These are phyloP conservation scores for Phyto melanocephala DNA, from an alignment of 2,888 invertebrate species.

Conservation along the genomic window DNA sequence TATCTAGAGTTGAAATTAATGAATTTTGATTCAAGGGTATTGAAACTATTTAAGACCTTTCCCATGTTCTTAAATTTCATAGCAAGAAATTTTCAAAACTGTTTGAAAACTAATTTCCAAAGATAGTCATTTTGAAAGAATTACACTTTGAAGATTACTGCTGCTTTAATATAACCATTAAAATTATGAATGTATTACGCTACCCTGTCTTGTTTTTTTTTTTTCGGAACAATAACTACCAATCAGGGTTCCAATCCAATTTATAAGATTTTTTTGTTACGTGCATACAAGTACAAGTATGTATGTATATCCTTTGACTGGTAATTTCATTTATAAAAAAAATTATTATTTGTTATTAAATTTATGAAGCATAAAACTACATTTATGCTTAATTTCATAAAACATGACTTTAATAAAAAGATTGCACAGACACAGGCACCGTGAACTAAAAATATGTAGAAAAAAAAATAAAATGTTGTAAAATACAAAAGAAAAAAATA, in stretches of 20 bases:
- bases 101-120: too few relatives aligned
- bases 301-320: constrained; percentile 35
- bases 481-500: constrained; percentile 15
- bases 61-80: too few relatives aligned
- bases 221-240: background rate
- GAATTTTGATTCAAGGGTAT: too few relatives aligned
- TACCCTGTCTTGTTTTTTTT: background rate
- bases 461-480: background rate
- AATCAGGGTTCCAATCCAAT: background rate
- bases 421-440: constrained; percentile 20
- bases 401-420: constrained; percentile 62
- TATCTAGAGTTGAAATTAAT: too few relatives aligned
- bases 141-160: constrained; percentile 1
- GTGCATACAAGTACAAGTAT: too few relatives aligned
- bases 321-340: constrained; percentile 53
- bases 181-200: too few relatives aligned
- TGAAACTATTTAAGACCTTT: too few relatives aligned
- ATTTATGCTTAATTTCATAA: constrained; percentile 65
- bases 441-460: background rate
- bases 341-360: constrained; percentile 61
- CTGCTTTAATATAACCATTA: too few relatives aligned
- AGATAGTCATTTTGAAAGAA: too few relatives aligned
- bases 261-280: constrained; percentile 3
- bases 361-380: constrained; percentile 65
- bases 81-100: too few relatives aligned